phyloP scores from a whole-genome alignment of 2,113 vertebrate genomes.

The Protobothrops flavoviridis region DNA sequence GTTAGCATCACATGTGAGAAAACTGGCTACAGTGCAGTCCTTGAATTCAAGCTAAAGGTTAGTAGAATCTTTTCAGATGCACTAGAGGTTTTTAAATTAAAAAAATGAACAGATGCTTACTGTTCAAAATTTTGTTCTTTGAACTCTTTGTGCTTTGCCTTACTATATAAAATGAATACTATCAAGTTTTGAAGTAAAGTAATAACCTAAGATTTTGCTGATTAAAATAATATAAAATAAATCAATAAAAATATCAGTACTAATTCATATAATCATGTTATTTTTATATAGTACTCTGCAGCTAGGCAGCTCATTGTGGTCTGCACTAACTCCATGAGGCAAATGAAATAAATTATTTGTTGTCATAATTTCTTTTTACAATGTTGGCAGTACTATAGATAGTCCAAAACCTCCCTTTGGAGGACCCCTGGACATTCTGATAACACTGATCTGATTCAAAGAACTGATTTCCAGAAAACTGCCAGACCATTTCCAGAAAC shows the following conservation, averaged over 20 bases:
- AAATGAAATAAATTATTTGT: not conserved
- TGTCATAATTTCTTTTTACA: not conserved
- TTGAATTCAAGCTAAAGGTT: conserved; percentile 98
- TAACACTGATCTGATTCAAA: not conserved
- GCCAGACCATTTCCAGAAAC: not conserved
- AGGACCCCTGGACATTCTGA: not conserved
- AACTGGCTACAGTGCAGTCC: conserved; percentile 92
- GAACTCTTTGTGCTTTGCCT: not conserved
- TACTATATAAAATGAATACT: not conserved
- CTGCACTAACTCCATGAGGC: not conserved
- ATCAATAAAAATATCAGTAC: not conserved
- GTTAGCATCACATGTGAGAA: conserved; percentile 94
- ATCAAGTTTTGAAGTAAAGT: not conserved
- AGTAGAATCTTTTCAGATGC: not conserved
- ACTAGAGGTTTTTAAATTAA: not conserved
- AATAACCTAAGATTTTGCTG: not conserved
- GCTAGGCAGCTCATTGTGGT: not conserved
- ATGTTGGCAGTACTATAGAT: not conserved
- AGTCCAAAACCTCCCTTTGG: not conserved
- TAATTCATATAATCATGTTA: not conserved
- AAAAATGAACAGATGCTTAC: not conserved
- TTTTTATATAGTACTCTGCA: not conserved
- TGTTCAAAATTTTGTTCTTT: not conserved
- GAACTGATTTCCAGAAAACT: not conserved
- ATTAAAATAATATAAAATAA: not conserved